Conservation (phyloP, 2,888 invertebrate species). For the Pristionchus japonicus region DNA sequence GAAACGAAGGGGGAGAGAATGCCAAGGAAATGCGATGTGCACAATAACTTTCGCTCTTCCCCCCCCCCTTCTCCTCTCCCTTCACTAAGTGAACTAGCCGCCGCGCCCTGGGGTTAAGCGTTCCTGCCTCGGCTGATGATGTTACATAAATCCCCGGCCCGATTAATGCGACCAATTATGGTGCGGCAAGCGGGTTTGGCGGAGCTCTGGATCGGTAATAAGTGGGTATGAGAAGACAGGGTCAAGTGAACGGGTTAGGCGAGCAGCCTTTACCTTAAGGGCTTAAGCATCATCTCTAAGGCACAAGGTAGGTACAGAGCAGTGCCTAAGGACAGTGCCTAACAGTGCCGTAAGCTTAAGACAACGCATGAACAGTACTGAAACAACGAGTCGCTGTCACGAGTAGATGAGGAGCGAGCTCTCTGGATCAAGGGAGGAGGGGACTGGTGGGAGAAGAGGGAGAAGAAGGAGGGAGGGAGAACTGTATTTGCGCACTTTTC, state of each 20-base stretch:
- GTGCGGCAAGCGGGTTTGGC: background rate
- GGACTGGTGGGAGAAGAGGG: slow-evolving; percentile 38
- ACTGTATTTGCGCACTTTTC: slow-evolving; percentile 28
- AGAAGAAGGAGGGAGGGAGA: background rate
- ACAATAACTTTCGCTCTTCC: slow-evolving; percentile 35
- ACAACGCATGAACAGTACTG: background rate
- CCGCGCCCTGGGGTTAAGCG: slow-evolving; percentile 14
- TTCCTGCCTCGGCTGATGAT: background rate
- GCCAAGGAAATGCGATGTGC: slow-evolving; percentile 1
- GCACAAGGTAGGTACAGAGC: too few species aligned
- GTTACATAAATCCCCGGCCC: slow-evolving; percentile 20
- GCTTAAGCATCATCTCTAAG: background rate
- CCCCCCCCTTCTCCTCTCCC: background rate
- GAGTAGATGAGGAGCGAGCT: background rate
- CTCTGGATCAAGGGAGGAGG: slow-evolving; percentile 1
- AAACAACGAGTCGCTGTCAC: background rate
- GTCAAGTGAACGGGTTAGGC: background rate
- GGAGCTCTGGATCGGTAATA: background rate
- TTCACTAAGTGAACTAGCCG: slow-evolving; percentile 27
- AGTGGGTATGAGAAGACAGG: background rate
- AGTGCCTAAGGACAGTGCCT: too few species aligned
- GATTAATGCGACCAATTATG: slow-evolving; percentile 35
- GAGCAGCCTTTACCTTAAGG: too few species aligned
- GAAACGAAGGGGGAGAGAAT: background rate
- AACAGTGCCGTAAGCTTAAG: background rate